A percentile compares a stretch with the other conserved stretches of the same genome.
phyloP scores from a whole-genome alignment of 2,888 invertebrate species.

The Anaspis maculata region DNA sequence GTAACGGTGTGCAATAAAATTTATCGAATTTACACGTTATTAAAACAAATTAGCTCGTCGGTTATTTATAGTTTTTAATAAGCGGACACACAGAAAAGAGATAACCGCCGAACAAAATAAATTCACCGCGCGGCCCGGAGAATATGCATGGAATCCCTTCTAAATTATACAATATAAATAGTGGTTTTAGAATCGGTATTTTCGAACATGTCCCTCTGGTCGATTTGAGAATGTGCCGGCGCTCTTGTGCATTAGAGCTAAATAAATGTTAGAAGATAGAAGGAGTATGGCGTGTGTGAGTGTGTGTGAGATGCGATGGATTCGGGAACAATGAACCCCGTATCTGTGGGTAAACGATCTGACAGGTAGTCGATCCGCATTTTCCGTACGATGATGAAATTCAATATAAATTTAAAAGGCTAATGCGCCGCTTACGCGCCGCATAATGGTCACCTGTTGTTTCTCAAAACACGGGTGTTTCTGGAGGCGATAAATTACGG shows the following conservation, averaged over 20 bases:
- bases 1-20: constrained; percentile 13
- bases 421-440: constrained; percentile 14
- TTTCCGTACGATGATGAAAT: constrained; percentile 16
- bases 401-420: constrained; percentile 17
- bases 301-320: no score
- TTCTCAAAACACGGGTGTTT: constrained; percentile 8
- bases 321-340: constrained; percentile 14
- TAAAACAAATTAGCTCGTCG: constrained; percentile 12
- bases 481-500: constrained; percentile 13
- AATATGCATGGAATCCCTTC: constrained; percentile 12
- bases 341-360: constrained; percentile 12
- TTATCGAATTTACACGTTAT: constrained; percentile 15
- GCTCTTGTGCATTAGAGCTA: constrained; percentile 4
- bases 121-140: not conserved
- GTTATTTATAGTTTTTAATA: constrained; percentile 15
- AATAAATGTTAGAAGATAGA: constrained; percentile 6
- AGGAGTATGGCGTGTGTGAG: no score
- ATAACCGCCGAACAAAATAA: constrained; percentile 1
- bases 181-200: constrained; percentile 13
- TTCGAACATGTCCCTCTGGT: constrained; percentile 10
- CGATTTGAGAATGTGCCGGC: constrained; percentile 6
- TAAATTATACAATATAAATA: constrained; percentile 10
- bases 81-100: constrained; percentile 7
- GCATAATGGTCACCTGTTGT: constrained; percentile 15
- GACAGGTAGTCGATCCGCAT: constrained; percentile 15